These are phyloP conservation scores for Lethocerus indicus DNA, from an alignment of 1,140 invertebrate genomes.

Conservation along the genomic window DNA sequence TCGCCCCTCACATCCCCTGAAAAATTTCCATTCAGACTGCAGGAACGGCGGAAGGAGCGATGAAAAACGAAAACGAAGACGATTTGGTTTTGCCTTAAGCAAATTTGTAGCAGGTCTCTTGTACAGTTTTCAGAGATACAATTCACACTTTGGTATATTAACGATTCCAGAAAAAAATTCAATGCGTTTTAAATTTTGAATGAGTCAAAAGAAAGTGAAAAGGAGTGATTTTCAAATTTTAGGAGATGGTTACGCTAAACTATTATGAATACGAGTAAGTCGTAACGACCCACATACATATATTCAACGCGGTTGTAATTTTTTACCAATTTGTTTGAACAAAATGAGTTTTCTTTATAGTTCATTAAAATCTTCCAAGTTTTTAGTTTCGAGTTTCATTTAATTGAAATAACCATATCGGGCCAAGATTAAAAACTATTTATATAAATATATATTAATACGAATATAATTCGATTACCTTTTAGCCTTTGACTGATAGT, in stretches of 20 bases:
- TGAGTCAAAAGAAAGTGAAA: too few relatives aligned
- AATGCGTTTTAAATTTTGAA: not conserved
- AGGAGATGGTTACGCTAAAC: too few relatives aligned
- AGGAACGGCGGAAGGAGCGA: slow-evolving; percentile 5
- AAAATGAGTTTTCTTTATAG: not conserved
- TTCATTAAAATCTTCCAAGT: not conserved
- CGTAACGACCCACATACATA: too few relatives aligned
- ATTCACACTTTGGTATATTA: not conserved
- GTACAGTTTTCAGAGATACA: not conserved
- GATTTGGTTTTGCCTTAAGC: slow-evolving; percentile 1
- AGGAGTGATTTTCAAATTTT: too few relatives aligned
- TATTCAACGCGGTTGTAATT: not conserved
- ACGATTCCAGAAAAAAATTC: not conserved
- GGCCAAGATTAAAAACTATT: not conserved
- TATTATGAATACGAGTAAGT: too few relatives aligned
- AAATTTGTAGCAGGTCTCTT: not conserved
- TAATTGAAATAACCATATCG: not conserved
- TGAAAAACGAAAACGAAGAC: not conserved
- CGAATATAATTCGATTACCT: slow-evolving; percentile 19
- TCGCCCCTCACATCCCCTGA: slow-evolving; percentile 35
- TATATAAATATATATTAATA: not conserved
- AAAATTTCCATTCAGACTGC: slow-evolving; percentile 5
- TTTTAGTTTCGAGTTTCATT: not conserved
- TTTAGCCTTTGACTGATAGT: slow-evolving; percentile 45
- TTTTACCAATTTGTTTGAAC: not conserved